Conservation (phyloP, 2,888 invertebrate species). For the Aethes cnicana region DNA sequence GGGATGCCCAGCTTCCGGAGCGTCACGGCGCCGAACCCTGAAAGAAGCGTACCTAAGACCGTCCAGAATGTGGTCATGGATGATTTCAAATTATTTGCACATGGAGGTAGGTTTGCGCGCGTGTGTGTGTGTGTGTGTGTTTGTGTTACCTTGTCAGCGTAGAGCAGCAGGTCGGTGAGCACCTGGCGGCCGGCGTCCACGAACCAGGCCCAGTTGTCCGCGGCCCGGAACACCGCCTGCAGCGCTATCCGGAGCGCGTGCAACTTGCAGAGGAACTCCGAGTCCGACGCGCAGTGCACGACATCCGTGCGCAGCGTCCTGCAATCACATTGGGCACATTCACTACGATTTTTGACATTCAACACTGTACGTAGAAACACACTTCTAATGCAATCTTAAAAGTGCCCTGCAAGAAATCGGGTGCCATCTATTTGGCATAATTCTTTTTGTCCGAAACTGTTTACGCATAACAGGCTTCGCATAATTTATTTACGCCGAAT, state of each 20-base stretch:
- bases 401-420: no score
- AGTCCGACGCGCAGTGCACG: constrained; percentile 93
- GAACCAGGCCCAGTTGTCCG: constrained; percentile 90
- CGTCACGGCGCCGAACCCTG: no score
- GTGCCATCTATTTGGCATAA: no score
- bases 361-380: background rate
- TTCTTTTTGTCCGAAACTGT: no score
- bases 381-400: background rate
- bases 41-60: no score
- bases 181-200: constrained; percentile 94
- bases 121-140: background rate
- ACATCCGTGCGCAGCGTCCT: constrained; percentile 92
- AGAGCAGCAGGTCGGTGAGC: constrained; percentile 92
- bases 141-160: constrained; percentile 89
- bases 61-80: no score
- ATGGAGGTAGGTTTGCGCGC: no score
- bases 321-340: constrained; percentile 28
- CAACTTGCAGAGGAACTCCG: constrained; percentile 97
- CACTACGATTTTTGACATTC: no score
- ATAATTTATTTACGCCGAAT: no score
- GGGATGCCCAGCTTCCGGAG: no score
- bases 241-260: constrained; percentile 96
- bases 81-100: no score
- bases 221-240: constrained; percentile 87
- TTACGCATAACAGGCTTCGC: no score